A percentile compares a stretch with the other conserved stretches of the same genome.
These are phyloP conservation scores for Cathartes aura DNA, from an alignment of 2,113 vertebrate genomes.

Conservation along the genomic window DNA sequence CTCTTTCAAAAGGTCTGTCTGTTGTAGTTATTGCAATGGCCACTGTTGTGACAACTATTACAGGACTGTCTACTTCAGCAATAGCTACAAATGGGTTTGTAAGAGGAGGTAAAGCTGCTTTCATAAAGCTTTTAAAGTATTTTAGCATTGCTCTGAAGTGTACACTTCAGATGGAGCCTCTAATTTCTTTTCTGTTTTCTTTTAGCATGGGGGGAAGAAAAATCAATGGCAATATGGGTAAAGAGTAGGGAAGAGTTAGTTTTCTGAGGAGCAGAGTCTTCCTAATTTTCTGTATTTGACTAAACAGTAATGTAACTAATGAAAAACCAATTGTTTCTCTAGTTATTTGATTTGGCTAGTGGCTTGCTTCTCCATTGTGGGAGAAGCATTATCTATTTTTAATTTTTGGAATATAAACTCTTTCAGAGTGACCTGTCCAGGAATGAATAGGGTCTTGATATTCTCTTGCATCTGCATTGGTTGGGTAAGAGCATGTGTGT, in stretches of 20 bases:
- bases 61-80: constrained; percentile 91
- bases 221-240: background rate
- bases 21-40: constrained; percentile 87
- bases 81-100: constrained; percentile 94
- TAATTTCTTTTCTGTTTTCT: background rate
- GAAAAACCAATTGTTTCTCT: background rate
- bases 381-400: background rate
- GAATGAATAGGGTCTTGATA: background rate
- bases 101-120: constrained; percentile 84
- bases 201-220: background rate
- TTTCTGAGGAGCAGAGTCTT: background rate
- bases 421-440: background rate
- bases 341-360: background rate
- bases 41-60: constrained; percentile 91
- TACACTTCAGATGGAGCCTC: background rate
- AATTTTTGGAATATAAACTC: background rate
- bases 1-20: constrained; percentile 75
- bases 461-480: no score
- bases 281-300: background rate
- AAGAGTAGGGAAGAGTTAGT: background rate
- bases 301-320: background rate
- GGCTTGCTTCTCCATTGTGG: background rate
- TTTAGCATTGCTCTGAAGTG: background rate
- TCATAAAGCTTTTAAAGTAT: background rate
- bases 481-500: no score